A percentile compares a stretch with the other conserved stretches of the same genome.
Evolutionary conservation across 2,797 vertebrate species (phyloP).

Genomic region (Myiotriccus ornatus): DNA sequence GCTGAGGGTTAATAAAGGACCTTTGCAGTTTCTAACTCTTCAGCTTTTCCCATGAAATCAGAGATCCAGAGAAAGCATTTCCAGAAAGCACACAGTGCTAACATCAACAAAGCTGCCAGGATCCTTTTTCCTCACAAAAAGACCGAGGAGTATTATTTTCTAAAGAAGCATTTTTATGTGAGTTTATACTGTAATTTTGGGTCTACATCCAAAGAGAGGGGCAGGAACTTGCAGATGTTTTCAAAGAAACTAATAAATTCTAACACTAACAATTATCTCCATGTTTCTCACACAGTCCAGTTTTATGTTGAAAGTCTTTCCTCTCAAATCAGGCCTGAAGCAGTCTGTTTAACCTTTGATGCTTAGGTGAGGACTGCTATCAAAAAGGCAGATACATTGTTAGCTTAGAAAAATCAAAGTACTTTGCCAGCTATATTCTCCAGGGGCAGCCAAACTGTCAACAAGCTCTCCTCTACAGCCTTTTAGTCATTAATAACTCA

Average conservation of each 20-base stretch:
- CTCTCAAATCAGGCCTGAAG: neutral
- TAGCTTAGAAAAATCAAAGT: neutral
- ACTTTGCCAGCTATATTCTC: neutral
- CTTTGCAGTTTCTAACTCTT: neutral
- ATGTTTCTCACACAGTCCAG: neutral
- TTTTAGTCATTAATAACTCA: neutral
- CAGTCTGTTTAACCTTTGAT: neutral
- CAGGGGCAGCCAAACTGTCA: neutral
- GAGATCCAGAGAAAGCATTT: neutral
- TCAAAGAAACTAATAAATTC: neutral
- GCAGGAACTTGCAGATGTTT: neutral
- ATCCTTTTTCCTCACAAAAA: neutral
- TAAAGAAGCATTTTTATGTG: neutral
- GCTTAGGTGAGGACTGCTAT: neutral
- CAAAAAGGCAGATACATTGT: neutral
- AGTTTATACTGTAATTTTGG: neutral
- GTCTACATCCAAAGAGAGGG: neutral
- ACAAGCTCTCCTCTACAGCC: neutral
- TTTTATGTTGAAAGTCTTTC: neutral
- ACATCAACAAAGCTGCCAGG: neutral
- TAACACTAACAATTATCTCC: neutral
- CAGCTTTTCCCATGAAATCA: neutral
- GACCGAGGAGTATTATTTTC: neutral
- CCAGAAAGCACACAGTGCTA: neutral
- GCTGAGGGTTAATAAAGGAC: neutral